These are phyloP conservation scores for Linurgus olivaceus DNA, from an alignment of 2,797 vertebrate species.

Conservation along the genomic window DNA sequence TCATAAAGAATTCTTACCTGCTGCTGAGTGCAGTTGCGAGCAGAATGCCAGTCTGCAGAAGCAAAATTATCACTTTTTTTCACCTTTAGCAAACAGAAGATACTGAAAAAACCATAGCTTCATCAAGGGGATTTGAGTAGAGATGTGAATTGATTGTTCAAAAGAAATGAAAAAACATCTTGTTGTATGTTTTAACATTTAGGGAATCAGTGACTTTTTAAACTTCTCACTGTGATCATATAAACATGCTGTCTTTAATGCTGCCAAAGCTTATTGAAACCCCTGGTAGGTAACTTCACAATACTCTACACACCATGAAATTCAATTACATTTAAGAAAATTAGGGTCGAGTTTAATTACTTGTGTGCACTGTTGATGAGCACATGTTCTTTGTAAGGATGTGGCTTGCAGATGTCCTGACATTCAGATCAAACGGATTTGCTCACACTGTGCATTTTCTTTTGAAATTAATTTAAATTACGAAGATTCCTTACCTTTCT, in stretches of 20 bases:
- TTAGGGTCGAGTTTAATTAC: constrained; percentile 43
- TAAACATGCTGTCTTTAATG: not conserved
- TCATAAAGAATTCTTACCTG: not conserved
- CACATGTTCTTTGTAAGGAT: not conserved
- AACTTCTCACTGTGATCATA: not conserved
- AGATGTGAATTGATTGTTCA: not conserved
- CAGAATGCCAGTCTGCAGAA: not conserved
- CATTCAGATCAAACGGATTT: not conserved
- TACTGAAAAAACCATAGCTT: not conserved
- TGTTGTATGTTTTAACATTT: not conserved
- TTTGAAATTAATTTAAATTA: not conserved
- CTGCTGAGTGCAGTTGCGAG: not conserved
- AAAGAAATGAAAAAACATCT: not conserved
- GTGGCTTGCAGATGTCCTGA: not conserved
- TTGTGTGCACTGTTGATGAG: not conserved
- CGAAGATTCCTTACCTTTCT: not conserved
- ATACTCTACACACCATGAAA: constrained; percentile 1
- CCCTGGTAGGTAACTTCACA: not conserved
- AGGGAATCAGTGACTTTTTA: constrained; percentile 15
- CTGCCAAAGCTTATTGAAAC: constrained; percentile 16
- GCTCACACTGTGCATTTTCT: not conserved
- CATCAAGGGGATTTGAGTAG: not conserved
- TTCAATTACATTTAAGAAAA: constrained; percentile 58
- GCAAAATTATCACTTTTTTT: not conserved
- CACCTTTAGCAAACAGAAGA: not conserved